Base-by-base conservation (phyloP, 2,888 invertebrate genomes). In the Luperina testacea region DNA sequence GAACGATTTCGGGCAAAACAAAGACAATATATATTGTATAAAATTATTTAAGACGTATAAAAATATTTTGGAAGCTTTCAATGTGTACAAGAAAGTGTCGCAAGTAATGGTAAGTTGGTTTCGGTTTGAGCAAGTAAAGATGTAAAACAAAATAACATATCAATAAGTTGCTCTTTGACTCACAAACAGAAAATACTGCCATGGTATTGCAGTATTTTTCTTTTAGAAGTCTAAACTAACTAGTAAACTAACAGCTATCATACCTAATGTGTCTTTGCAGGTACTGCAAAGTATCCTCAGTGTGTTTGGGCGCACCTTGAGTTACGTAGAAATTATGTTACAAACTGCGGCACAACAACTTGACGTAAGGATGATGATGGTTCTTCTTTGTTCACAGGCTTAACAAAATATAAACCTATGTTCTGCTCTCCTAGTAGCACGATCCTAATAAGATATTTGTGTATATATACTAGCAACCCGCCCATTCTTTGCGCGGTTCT, bases 1-100 rank as follows among this genome's bases (percentile, higher is more conserved):
- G 7, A 59, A 70, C 2, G 32, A 70, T 15, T 6, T 8, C 24
- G 24, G 13, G 0, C 63, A 73, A 15, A 42, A 65, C 9, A 68
- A 76, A 15, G 72, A 74, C n/a, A 45, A 17, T 53, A 80, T 51
- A n/a, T 53, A 5, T 27, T 73, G 59, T 42, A 13, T 2, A 0
- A 51, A 76, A 20, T 51, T 82, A 27, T 78, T 80, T 17, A n/a
- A 67, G 1, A 67, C 67, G 20, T 88, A 85, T 51, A 24, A 57
- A 61, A 59, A 45, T 24, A 82, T 85, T 42, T 69, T 82, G 3
- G 6, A 67, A 51, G 73, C 77, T n/a, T 86, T 74, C 42, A 45
- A 74, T 48, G 20, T 79, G 2, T 82, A 77, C 70, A 79, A 75
- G 51, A 75, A 70, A n/a, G 67, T 82, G 11, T 80, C 57, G 2